Percentiles rank a stretch among this genome's conserved stretches.
These are phyloP conservation scores for Acleris literana DNA, from an alignment of 2,888 invertebrate species.

Conservation along the genomic window DNA sequence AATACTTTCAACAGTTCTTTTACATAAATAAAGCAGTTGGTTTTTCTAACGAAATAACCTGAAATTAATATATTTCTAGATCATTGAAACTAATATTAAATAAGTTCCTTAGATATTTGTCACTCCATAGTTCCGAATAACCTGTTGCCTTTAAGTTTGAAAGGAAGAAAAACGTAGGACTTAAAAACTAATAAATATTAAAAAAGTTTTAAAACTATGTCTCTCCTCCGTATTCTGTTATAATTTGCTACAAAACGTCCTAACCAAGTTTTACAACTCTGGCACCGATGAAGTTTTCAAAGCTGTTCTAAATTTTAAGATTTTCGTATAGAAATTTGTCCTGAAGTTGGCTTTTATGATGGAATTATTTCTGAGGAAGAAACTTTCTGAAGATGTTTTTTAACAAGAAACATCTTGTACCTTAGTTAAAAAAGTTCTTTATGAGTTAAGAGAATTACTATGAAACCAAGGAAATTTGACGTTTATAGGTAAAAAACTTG, in stretches of 20 bases:
- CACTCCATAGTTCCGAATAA: neutral
- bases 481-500: too few relatives aligned
- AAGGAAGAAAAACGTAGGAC: neutral
- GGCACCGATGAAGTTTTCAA: conserved; percentile 7
- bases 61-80: too few relatives aligned
- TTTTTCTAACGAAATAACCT: too few relatives aligned
- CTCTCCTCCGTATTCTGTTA: conserved; percentile 5
- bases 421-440: too few relatives aligned
- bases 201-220: conserved; percentile 5
- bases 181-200: conserved; percentile 1
- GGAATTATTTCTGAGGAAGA: neutral
- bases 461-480: too few relatives aligned
- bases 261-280: conserved; percentile 12
- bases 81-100: too few relatives aligned
- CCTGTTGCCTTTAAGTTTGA: neutral
- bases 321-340: conserved; percentile 6
- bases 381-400: neutral
- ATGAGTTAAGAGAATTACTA: too few relatives aligned
- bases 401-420: too few relatives aligned
- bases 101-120: too few relatives aligned
- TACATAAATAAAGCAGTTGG: too few relatives aligned
- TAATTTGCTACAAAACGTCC: conserved; percentile 20
- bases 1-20: too few relatives aligned
- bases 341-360: conserved; percentile 7
- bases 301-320: conserved; percentile 18